phyloP scores from a whole-genome alignment of 2,797 vertebrate species.

The Phaenicophaeus curvirostris region DNA sequence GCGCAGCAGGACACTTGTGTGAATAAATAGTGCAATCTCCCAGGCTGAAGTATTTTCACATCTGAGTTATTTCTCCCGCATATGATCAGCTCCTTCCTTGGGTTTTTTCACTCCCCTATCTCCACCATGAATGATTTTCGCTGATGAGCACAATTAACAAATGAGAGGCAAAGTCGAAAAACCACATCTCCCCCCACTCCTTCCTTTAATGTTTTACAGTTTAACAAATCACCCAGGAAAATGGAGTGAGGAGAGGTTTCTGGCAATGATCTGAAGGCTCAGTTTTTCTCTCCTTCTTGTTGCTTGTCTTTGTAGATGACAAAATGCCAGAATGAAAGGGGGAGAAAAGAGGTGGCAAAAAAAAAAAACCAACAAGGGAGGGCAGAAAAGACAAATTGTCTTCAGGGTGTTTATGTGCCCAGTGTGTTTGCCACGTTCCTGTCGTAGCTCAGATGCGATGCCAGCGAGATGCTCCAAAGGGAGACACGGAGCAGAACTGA shows the following conservation, averaged over 20 bases:
- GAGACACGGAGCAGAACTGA: not conserved
- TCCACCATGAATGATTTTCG: conserved; percentile 24
- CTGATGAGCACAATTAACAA: conserved; percentile 79
- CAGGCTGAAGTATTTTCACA: conserved; percentile 75
- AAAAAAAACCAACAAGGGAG: not conserved
- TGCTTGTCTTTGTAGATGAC: not conserved
- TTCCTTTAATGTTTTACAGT: conserved; percentile 18
- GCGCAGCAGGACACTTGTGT: conserved; percentile 77
- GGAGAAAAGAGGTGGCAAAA: not conserved
- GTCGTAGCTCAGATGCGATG: not conserved
- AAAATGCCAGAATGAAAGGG: not conserved
- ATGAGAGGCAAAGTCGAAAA: conserved; percentile 57
- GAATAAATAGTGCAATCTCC: conserved; percentile 80
- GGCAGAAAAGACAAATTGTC: not conserved
- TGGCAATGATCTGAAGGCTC: conserved; percentile 1
- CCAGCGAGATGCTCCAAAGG: not conserved
- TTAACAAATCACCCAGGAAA: conserved; percentile 45
- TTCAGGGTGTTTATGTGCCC: not conserved
- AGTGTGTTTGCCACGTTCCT: not conserved
- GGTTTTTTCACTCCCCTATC: not conserved
- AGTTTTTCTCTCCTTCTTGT: not conserved
- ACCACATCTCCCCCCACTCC: not conserved
- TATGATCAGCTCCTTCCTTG: conserved; percentile 59
- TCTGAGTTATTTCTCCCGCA: conserved; percentile 74
- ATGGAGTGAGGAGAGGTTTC: not conserved